Evolutionary conservation across 1,140 invertebrate species (phyloP), one percentile per base, ranked within the genome.

Genomic region (Schlechtendalia chinensis): DNA sequence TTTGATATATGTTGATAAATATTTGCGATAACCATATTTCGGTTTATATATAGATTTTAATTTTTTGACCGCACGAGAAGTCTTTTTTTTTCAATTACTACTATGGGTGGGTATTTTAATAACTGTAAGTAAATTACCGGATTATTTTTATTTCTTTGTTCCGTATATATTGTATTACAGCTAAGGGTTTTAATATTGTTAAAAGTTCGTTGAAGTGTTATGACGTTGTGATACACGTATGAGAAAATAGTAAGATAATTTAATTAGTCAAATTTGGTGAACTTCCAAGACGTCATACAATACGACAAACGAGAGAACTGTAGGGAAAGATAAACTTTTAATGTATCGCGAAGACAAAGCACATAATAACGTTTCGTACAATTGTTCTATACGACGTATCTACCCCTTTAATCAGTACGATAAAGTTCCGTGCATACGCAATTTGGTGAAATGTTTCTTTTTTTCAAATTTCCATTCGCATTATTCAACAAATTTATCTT

Each of bases 331-430:
- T 22, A 69, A 47, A 47, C 39, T 47, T 47, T 69, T 47, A 11
- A 39, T 45, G 19, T 39, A 10, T 5, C 29, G 10, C 22, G 16
- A 47, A 47, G 19, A 65, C 14, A 8, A 45, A 65, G 32, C 19
- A 27, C 24, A n/a, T 69, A 69, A 67, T 45, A 67, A 17, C 39
- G 14, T 69, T 1, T 8, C 8, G n/a, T 14, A 24, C 8, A 14
- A 17, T 69, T 47, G n/a, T 50, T 50, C 12, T 14, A 50, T 8
- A 58, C n/a, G 6, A 5, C 54, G 6, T 5, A 8, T 47, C 22
- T 65, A 17, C 29, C 32, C 27, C 19, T 69, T 69, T 69, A 47
- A 69, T 47, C 65, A 47, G 65, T 69, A 47, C 5, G 22, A 69
- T 16, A 24, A 47, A 47, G 32, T 69, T 45, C 6, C 47, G 65